phyloP scores from a whole-genome alignment of 2,113 vertebrate species.

The Hypocryptadius cinnamomeus region DNA sequence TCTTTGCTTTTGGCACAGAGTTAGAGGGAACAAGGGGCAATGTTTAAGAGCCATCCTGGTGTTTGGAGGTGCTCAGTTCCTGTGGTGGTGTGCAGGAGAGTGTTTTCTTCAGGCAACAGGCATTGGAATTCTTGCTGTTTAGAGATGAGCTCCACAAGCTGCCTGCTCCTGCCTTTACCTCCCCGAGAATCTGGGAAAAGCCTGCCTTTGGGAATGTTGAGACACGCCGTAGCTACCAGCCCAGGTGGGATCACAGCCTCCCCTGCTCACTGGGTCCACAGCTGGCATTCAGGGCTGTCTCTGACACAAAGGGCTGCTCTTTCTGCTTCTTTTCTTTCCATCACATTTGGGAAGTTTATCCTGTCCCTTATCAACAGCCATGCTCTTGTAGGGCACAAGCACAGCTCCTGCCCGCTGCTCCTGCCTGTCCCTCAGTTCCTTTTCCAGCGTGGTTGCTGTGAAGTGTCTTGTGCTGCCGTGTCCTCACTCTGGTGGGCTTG shows the following conservation, averaged over 20 bases:
- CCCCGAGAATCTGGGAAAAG: background rate
- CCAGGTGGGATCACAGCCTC: background rate
- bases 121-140: background rate
- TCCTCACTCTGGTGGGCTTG: background rate
- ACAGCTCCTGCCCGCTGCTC: background rate
- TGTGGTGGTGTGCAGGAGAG: background rate
- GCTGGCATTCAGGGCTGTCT: background rate
- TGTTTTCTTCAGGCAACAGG: background rate
- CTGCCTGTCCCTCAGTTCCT: background rate
- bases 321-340: background rate
- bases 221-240: fast-evolving
- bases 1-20: background rate
- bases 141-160: background rate
- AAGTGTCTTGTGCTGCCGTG: background rate
- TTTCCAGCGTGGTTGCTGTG: background rate
- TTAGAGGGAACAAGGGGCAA: background rate
- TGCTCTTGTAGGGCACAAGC: background rate
- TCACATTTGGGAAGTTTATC: background rate
- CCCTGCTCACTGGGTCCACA: background rate
- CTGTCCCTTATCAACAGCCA: background rate
- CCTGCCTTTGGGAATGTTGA: background rate
- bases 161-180: background rate
- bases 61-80: background rate
- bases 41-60: background rate
- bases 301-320: background rate